Base-by-base conservation (phyloP, 2,797 vertebrate species). In the Gastrophryne carolinensis region DNA sequence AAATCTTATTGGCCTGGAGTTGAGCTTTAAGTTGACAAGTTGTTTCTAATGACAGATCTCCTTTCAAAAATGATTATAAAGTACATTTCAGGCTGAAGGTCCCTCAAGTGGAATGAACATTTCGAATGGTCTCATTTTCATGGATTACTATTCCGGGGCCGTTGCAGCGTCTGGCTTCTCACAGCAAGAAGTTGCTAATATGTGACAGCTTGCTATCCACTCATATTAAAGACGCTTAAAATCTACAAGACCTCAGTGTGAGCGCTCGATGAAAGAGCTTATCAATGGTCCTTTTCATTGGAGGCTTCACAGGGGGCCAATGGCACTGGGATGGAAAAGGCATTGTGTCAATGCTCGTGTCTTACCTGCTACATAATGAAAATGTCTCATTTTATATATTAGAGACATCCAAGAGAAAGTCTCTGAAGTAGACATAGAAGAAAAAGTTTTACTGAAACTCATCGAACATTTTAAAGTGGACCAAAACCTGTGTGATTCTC, bases 181-280 rank as follows among this genome's bases (percentile, higher is more conserved):
- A 75, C 73, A 75, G 73, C 64, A 30, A 75, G 73, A 75, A 75
- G 64, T 69, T 68, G 54, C 54, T 68, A 75, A 75, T 68, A 67
- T 75, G 64, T 75, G 73, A 75, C 64, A 61, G 54, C 53, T 61
- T 64, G n/a, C 23, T 54, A 61, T 41, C 73, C 62, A 68, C 54
- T 75, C 68, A 53, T 61, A 75, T 75, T 75, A 75, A 52, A 68
- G 41, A 21, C 19, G 32, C 64, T 61, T 68, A 53, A 61, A 68
- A 68, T 75, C 53, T 75, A 21, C 64, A 53, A 52, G 64, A 61
- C 47, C 44, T 39, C 64, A 50, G 67, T 67, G 41, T 53, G 64
- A 30, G 54, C 29, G 17, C 57, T 75, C 73, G 68, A 75, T 75
- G 68, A 53, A 68, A 68, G 64, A 61, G 39, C 29, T 47, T 75